Evolutionary conservation across 2,113 vertebrate genomes (phyloP).

Genomic region (Protobothrops mucrosquamatus): DNA sequence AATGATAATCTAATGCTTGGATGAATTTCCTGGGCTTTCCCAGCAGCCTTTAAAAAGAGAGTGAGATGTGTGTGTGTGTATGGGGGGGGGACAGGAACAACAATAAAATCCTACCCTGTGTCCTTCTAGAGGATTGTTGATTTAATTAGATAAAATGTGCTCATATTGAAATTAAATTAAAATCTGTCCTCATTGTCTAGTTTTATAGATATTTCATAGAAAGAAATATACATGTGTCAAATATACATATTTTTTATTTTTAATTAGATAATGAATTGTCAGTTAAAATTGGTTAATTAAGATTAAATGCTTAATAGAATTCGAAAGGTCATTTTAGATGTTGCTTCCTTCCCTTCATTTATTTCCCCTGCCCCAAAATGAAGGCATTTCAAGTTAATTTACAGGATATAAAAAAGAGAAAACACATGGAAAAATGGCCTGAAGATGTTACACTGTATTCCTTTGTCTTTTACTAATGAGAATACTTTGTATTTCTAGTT

Average conservation of each 20-base stretch:
- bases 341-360: not conserved
- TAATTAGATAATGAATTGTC: conserved; percentile 33
- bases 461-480: not conserved
- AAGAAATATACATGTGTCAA: conserved; percentile 16
- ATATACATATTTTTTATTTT: conserved; percentile 12
- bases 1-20: not conserved
- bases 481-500: not conserved
- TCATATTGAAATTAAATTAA: conserved; percentile 35
- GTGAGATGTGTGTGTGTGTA: not conserved
- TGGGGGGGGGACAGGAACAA: not conserved
- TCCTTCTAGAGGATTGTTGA: not conserved
- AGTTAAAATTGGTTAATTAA: conserved; percentile 44
- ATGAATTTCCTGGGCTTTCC: not conserved
- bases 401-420: not conserved
- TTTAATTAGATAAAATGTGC: conserved; percentile 28
- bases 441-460: not conserved
- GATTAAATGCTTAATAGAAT: conserved; percentile 38
- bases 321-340: not conserved
- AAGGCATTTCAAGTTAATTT: not conserved
- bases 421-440: not conserved
- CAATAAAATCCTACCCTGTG: not conserved
- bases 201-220: conserved; percentile 35
- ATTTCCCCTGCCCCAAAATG: not conserved
- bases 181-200: conserved; percentile 22
- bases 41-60: not conserved